These are phyloP conservation scores for Pomacea maculata DNA, from an alignment of 1,140 invertebrate species.

Conservation along the genomic window DNA sequence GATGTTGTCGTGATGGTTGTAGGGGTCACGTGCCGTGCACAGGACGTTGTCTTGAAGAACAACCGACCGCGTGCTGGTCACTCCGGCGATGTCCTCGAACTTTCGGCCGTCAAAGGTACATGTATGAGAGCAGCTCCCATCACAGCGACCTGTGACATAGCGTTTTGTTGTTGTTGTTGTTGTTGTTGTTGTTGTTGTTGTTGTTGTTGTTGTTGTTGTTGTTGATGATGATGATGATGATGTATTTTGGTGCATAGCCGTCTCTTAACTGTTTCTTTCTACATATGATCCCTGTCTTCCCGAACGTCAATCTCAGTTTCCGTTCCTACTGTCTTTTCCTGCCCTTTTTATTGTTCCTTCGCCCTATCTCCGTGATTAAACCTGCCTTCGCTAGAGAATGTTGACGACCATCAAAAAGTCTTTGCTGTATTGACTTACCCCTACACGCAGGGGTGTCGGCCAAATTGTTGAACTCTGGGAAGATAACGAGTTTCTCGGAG, in stretches of 20 bases:
- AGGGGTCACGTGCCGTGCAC: conserved; percentile 46
- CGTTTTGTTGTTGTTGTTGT: neutral
- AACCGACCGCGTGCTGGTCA: conserved; percentile 29
- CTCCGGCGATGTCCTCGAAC: conserved; percentile 36
- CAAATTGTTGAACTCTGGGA: conserved; percentile 28
- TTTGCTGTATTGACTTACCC: conserved; percentile 1
- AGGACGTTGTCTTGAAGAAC: conserved; percentile 49
- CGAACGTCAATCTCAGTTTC: too few species aligned
- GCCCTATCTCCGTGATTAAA: neutral
- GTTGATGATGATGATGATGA: too few species aligned
- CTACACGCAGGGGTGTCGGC: conserved; percentile 25
- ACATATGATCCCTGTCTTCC: neutral
- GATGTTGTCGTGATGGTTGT: conserved; percentile 39
- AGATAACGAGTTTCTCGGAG: conserved; percentile 26
- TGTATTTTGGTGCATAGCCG: neutral
- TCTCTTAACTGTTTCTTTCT: neutral
- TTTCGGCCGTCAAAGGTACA: conserved; percentile 52
- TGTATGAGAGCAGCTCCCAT: conserved; percentile 35
- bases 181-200: neutral
- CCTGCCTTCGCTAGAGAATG: neutral
- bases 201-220: too few species aligned
- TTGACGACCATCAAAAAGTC: neutral
- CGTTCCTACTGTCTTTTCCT: neutral
- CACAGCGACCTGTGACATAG: neutral
- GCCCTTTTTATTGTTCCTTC: neutral